Conservation (phyloP, 2,888 invertebrate genomes). For the Parnassius mnemosyne region DNA sequence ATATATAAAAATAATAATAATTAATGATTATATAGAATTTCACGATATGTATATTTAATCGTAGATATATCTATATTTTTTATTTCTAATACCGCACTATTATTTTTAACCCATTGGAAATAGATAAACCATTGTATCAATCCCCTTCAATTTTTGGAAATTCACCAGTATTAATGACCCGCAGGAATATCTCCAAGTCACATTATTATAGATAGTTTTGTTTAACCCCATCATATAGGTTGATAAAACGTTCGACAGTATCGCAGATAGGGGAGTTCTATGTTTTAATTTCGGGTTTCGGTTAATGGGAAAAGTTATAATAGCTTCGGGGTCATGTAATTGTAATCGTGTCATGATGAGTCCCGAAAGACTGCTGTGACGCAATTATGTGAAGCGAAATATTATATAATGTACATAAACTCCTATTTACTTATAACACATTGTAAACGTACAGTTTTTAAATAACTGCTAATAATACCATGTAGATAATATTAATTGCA, state of each 20-base stretch:
- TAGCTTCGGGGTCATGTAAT: slow-evolving; percentile 40
- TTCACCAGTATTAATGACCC: slow-evolving; percentile 36
- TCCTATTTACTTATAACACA: background rate
- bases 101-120: background rate
- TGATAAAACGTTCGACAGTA: slow-evolving; percentile 49
- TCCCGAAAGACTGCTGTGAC: slow-evolving; percentile 30
- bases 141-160: background rate
- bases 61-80: no score
- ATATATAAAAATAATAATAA: no score
- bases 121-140: background rate
- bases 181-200: slow-evolving; percentile 39
- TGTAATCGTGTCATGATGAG: slow-evolving; percentile 44
- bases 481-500: no score
- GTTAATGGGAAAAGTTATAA: slow-evolving; percentile 68
- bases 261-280: slow-evolving; percentile 63
- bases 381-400: background rate
- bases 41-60: no score
- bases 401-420: no score
- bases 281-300: slow-evolving; percentile 61
- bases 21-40: no score
- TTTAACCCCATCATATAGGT: slow-evolving; percentile 44
- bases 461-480: no score
- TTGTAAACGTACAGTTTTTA: background rate
- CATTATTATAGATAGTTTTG: slow-evolving; percentile 42
- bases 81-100: no score